Evolutionary conservation across 2,113 vertebrate genomes (phyloP).

Genomic region (Chlorodrepanis virens): DNA sequence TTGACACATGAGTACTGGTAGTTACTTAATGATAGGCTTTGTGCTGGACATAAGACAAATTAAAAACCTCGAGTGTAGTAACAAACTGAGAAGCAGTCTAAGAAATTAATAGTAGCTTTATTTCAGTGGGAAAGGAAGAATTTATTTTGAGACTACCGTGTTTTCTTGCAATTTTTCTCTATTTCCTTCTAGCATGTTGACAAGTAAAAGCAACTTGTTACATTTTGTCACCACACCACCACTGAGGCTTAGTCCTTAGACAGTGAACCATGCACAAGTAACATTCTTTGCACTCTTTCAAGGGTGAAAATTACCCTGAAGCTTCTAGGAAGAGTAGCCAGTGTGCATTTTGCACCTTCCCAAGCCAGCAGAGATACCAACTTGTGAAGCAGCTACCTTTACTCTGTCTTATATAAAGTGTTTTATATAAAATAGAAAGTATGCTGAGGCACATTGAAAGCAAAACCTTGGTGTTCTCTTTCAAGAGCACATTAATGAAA

Average conservation of each 20-base stretch:
- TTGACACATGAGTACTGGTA: background rate
- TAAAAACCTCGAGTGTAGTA: background rate
- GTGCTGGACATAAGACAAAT: background rate
- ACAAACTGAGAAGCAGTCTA: background rate
- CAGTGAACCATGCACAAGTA: background rate
- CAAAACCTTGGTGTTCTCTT: background rate
- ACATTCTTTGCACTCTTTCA: background rate
- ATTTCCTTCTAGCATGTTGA: background rate
- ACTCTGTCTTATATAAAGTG: background rate
- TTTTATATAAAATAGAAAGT: background rate
- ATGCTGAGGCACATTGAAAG: background rate
- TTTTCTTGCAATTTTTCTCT: background rate
- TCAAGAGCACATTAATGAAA: background rate
- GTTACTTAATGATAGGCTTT: background rate
- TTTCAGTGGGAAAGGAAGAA: background rate
- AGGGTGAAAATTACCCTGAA: background rate
- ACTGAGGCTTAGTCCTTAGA: background rate
- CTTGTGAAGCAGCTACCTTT: background rate
- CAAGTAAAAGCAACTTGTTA: background rate
- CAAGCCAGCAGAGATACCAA: background rate
- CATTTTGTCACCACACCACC: background rate
- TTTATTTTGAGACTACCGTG: background rate
- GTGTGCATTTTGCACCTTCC: background rate
- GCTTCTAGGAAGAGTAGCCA: background rate
- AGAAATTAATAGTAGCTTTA: background rate